phyloP scores from a whole-genome alignment of 2,113 vertebrate genomes.

The Atrichornis clamosus region DNA sequence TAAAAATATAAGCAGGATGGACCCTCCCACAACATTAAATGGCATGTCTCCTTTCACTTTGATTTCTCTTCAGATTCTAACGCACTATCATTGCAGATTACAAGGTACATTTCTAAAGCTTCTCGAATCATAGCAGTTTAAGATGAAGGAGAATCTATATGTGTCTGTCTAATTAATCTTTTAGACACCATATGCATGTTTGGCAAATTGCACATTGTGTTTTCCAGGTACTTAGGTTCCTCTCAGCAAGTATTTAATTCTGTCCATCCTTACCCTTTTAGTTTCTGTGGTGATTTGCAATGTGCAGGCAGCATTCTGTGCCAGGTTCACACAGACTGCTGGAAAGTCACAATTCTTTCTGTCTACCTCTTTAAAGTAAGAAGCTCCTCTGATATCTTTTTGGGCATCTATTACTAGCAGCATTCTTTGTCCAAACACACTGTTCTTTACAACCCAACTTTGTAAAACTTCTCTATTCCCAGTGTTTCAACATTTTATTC shows the following conservation, averaged over 20 bases:
- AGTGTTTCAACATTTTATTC: neutral
- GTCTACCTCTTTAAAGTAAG: neutral
- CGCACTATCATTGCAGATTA: neutral
- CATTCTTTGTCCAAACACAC: neutral
- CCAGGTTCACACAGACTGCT: slow-evolving; percentile 13
- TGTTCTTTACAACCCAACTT: neutral
- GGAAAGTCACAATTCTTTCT: neutral
- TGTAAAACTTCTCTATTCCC: neutral
- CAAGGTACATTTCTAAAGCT: neutral
- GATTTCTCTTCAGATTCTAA: neutral
- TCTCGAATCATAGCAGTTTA: neutral
- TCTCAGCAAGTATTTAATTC: slow-evolving; percentile 44
- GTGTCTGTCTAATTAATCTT: neutral
- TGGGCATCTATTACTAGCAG: neutral
- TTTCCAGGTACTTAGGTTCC: neutral
- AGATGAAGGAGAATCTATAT: neutral
- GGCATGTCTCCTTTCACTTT: neutral
- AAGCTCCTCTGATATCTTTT: neutral
- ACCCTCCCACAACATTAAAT: neutral
- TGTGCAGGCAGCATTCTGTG: neutral
- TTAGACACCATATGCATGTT: neutral
- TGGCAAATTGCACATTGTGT: neutral
- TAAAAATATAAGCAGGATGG: neutral
- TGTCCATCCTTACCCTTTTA: neutral
- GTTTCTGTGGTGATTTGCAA: slow-evolving; percentile 10